These are phyloP conservation scores for Thalassophryne amazonica DNA, from an alignment of 2,797 vertebrate genomes.

Conservation along the genomic window DNA sequence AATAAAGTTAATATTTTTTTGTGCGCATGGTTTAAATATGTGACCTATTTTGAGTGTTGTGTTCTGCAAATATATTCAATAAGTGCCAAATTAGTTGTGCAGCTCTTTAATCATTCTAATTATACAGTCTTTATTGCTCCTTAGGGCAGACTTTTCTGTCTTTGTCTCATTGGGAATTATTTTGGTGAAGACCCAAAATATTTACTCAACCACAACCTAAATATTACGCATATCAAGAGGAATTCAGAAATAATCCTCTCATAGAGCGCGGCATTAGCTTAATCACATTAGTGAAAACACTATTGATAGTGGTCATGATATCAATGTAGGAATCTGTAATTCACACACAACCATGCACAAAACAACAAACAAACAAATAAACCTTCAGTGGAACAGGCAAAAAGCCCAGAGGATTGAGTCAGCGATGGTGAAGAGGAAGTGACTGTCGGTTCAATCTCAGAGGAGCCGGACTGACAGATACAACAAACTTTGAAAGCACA, in stretches of 20 bases:
- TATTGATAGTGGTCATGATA: conserved; percentile 78
- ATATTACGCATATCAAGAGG: conserved; percentile 80
- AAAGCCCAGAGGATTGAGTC: conserved; percentile 50
- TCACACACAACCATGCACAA: conserved; percentile 51
- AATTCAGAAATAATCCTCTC: conserved; percentile 79
- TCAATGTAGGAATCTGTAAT: conserved; percentile 59
- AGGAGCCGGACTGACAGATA: conserved; percentile 68
- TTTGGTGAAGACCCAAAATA: conserved; percentile 76
- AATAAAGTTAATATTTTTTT: conserved; percentile 72
- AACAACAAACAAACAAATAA: conserved; percentile 55
- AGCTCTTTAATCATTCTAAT: conserved; percentile 81
- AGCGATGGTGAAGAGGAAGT: conserved; percentile 42
- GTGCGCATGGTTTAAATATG: conserved; percentile 68
- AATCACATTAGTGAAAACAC: conserved; percentile 79
- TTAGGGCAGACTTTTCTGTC: conserved; percentile 73
- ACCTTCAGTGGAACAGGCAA: conserved; percentile 42
- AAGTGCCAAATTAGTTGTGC: conserved; percentile 76
- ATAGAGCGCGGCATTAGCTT: conserved; percentile 76
- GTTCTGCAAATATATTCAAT: conserved; percentile 76
- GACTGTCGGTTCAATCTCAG: conserved; percentile 67
- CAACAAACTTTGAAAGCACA: conserved; percentile 74
- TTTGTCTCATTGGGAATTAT: conserved; percentile 78
- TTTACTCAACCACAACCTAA: conserved; percentile 77
- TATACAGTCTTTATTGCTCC: conserved; percentile 79
- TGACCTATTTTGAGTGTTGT: conserved; percentile 78